phyloP scores from a whole-genome alignment of 2,797 vertebrate species.

The Typhlichthys eigenmanni region DNA sequence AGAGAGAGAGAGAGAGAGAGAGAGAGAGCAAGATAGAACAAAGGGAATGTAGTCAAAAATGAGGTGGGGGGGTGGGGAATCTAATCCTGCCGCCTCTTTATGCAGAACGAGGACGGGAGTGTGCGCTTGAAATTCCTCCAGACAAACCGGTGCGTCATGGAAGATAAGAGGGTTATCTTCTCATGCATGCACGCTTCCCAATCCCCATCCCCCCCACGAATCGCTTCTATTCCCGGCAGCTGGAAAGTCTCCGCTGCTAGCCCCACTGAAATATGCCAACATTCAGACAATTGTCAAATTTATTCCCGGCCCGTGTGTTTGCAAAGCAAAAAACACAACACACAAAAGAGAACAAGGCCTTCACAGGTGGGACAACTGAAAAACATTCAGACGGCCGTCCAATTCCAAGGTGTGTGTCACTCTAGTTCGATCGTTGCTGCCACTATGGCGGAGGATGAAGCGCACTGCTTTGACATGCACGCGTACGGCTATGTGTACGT shows the following conservation, averaged over 20 bases:
- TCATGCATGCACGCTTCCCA: not conserved
- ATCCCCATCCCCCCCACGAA: constrained; percentile 28
- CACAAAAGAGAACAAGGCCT: constrained; percentile 6
- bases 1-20: constrained; percentile 15
- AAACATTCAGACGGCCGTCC: not conserved
- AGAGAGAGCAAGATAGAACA: constrained; percentile 36
- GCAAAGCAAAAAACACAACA: constrained; percentile 4
- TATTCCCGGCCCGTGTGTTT: constrained; percentile 7
- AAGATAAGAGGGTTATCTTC: constrained; percentile 60
- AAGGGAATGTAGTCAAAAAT: constrained; percentile 53
- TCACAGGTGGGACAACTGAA: constrained; percentile 25
- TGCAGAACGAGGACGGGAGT: constrained; percentile 47
- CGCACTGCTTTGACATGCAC: constrained; percentile 37
- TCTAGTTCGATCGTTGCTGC: constrained; percentile 44
- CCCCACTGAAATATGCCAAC: not conserved
- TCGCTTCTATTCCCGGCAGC: constrained; percentile 15
- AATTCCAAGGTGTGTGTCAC: constrained; percentile 5
- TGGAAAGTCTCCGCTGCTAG: constrained; percentile 19
- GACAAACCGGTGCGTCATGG: constrained; percentile 53
- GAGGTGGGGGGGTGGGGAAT: constrained; percentile 33
- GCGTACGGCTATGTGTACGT: constrained; percentile 30
- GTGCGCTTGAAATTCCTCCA: constrained; percentile 51
- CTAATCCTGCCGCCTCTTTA: constrained; percentile 49
- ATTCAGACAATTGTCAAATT: constrained; percentile 3
- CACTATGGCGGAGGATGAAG: constrained; percentile 47